Conservation (phyloP, 2,888 invertebrate genomes). For the Nephrotoma guestfalica region DNA sequence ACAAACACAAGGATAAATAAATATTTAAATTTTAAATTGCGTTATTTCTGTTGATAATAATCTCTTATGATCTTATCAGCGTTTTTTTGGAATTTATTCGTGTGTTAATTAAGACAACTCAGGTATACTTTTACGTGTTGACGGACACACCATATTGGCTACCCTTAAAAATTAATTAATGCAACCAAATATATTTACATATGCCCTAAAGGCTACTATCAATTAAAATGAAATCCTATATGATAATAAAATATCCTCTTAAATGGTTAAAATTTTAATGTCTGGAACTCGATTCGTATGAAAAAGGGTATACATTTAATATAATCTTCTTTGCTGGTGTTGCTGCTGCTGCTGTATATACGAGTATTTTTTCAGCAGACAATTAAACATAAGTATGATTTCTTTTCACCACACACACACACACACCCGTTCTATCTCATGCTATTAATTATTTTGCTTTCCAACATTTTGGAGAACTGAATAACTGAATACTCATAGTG, state of each 20-base stretch:
- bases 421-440: not conserved
- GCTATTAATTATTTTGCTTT: not conserved
- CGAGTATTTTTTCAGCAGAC: not conserved
- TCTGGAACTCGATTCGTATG: not conserved
- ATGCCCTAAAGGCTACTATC: not conserved
- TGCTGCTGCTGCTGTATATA: not conserved
- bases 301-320: not conserved
- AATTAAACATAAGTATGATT: slow-evolving; percentile 3
- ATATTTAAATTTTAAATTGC: not conserved
- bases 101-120: not conserved
- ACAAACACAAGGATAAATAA: not conserved
- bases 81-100: not conserved
- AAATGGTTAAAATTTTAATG: not conserved
- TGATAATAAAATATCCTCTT: not conserved
- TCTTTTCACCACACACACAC: not conserved
- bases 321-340: not conserved
- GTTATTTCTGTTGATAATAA: not conserved
- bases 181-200: not conserved
- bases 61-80: not conserved
- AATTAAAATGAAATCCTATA: not conserved
- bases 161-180: not conserved
- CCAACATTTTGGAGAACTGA: not conserved
- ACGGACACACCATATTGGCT: not conserved
- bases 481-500: not conserved
- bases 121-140: not conserved